These are phyloP conservation scores for Thalassophryne amazonica DNA, from an alignment of 2,797 vertebrate species.

Conservation along the genomic window DNA sequence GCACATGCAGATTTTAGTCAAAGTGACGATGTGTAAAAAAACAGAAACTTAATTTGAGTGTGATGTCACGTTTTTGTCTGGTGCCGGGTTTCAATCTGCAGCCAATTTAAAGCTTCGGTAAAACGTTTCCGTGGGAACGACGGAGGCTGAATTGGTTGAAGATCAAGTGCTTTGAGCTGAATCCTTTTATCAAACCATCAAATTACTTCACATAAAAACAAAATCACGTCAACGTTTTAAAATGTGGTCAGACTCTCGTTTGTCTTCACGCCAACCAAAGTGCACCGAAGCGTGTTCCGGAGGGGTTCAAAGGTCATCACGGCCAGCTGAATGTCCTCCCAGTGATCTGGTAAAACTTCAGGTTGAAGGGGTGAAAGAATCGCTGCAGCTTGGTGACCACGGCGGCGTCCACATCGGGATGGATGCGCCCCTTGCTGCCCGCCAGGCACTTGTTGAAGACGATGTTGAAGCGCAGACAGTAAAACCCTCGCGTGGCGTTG, in stretches of 20 bases:
- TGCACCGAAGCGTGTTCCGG: too few species aligned
- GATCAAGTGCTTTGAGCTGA: conserved; percentile 35
- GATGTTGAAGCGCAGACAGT: conserved; percentile 94
- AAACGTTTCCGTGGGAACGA: conserved; percentile 16
- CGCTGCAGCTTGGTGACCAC: conserved; percentile 90
- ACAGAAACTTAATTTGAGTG: conserved; percentile 1
- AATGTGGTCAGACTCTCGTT: conserved; percentile 88
- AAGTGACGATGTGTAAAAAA: conserved; percentile 13
- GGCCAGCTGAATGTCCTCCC: conserved; percentile 95
- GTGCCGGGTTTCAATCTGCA: conserved; percentile 16
- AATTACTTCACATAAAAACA: conserved; percentile 41
- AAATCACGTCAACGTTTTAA: conserved; percentile 50
- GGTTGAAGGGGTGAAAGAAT: conserved; percentile 98
- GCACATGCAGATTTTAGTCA: conserved; percentile 38
- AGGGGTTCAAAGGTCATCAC: conserved; percentile 71
- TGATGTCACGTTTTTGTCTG: conserved; percentile 10
- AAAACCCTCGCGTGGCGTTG: conserved; percentile 95
- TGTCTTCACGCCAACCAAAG: conserved; percentile 80
- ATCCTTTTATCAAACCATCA: conserved; percentile 36
- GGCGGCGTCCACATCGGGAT: conserved; percentile 89
- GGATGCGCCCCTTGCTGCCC: conserved; percentile 95
- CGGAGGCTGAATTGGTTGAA: conserved; percentile 29
- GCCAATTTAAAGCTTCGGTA: too few species aligned
- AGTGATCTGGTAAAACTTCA: conserved; percentile 98
- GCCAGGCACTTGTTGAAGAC: conserved; percentile 98